Percentiles rank a stretch among this genome's conserved stretches.
These are phyloP conservation scores for Strix aluco DNA, from an alignment of 2,113 vertebrate genomes.

Conservation along the genomic window DNA sequence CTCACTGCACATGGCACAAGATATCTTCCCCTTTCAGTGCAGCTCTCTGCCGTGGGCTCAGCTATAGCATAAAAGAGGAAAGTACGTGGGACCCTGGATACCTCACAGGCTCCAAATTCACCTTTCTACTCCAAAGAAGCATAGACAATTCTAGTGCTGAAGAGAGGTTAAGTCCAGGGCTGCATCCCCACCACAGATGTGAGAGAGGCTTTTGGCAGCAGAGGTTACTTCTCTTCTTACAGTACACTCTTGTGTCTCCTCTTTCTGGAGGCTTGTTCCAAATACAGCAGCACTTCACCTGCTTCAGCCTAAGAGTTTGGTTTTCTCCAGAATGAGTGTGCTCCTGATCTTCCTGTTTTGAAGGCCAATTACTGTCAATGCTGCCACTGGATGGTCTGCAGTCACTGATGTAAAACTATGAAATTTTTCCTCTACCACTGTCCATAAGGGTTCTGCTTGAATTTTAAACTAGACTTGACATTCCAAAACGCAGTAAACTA, in stretches of 20 bases:
- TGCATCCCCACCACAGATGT: neutral
- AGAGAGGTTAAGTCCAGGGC: neutral
- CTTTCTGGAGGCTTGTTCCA: neutral
- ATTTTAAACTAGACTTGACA: neutral
- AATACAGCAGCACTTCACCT: neutral
- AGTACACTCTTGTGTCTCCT: neutral
- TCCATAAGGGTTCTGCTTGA: neutral
- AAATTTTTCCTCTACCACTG: neutral
- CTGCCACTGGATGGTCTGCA: neutral
- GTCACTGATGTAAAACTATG: neutral
- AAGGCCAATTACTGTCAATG: neutral
- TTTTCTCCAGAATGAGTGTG: neutral
- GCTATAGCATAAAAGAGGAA: neutral
- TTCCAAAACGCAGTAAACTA: neutral
- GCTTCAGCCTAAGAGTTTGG: neutral
- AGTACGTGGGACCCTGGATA: neutral
- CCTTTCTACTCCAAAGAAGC: neutral
- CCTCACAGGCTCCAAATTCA: neutral
- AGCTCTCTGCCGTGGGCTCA: rapidly evolving
- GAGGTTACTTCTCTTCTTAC: neutral
- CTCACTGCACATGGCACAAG: neutral
- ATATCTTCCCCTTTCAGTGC: neutral
- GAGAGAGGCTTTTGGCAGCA: neutral
- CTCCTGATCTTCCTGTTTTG: neutral
- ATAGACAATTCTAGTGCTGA: neutral